Percentiles rank a stretch among this genome's conserved stretches.
Conservation (phyloP, 2,797 vertebrate genomes). For the Anguilla pacifica region DNA sequence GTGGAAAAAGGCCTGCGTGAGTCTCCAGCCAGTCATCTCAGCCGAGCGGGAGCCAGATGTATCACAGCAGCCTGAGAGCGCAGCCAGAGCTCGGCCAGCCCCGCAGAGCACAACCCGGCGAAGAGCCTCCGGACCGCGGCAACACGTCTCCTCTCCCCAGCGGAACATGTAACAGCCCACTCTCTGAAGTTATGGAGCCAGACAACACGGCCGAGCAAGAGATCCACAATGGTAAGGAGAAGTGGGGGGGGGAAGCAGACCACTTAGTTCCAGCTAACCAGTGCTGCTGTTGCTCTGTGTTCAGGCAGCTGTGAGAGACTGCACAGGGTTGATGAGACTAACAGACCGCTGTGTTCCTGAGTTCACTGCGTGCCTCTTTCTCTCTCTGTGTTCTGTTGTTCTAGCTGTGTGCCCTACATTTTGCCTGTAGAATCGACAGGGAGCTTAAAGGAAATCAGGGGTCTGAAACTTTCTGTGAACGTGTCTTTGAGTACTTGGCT, state of each 20-base stretch:
- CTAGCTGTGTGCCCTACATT: not conserved
- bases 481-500: not conserved
- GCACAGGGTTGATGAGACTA: not conserved
- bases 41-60: slow-evolving; percentile 82
- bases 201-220: slow-evolving; percentile 77
- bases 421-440: not conserved
- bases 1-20: slow-evolving; percentile 73
- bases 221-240: slow-evolving; percentile 81
- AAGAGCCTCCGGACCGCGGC: not conserved
- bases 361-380: not conserved
- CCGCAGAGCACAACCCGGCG: not conserved
- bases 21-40: slow-evolving; percentile 73
- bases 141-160: slow-evolving; percentile 50
- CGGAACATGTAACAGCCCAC: slow-evolving; percentile 61
- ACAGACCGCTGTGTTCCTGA: not conserved
- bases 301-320: not conserved
- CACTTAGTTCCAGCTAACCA: not conserved
- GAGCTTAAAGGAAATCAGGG: not conserved
- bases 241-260: slow-evolving; percentile 28
- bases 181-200: slow-evolving; percentile 82
- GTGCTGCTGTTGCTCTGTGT: slow-evolving; percentile 6
- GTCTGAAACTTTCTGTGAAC: slow-evolving; percentile 23
- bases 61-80: slow-evolving; percentile 66
- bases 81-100: slow-evolving; percentile 50
- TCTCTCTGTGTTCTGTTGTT: not conserved